phyloP scores from a whole-genome alignment of 2,888 invertebrate genomes.

The Pammene aurita region DNA sequence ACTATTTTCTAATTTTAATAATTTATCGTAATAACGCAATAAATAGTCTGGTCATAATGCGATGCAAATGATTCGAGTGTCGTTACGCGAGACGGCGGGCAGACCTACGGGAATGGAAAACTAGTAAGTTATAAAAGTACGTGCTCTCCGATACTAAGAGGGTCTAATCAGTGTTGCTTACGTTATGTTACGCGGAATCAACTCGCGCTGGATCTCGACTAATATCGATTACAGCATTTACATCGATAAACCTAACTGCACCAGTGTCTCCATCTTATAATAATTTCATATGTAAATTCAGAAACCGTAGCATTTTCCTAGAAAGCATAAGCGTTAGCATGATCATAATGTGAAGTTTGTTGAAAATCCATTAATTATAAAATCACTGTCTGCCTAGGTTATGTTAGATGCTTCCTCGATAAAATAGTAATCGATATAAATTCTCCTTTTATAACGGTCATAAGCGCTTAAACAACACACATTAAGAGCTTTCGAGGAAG shows the following conservation, averaged over 20 bases:
- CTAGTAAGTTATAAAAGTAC: conserved; percentile 59
- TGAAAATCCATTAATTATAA: conserved; percentile 37
- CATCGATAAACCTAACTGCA: conserved; percentile 65
- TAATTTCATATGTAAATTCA: conserved; percentile 72
- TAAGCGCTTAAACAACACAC: conserved; percentile 18
- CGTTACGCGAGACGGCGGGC: conserved; percentile 53
- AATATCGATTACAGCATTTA: conserved; percentile 76
- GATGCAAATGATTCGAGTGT: conserved; percentile 70
- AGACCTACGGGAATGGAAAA: conserved; percentile 54
- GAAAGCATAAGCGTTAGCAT: conserved; percentile 50
- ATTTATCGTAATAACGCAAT: conserved; percentile 69
- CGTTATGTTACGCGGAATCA: conserved; percentile 71
- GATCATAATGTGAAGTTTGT: conserved; percentile 43
- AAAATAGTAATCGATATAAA: conserved; percentile 32
- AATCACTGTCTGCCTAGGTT: conserved; percentile 13
- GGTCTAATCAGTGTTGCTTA: conserved; percentile 68
- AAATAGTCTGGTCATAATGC: conserved; percentile 66
- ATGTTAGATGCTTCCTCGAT: conserved; percentile 27
- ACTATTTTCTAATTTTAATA: conserved; percentile 70
- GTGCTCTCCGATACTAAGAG: conserved; percentile 62
- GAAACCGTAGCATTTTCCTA: conserved; percentile 57
- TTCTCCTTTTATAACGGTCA: conserved; percentile 23
- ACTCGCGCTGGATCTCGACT: conserved; percentile 66
- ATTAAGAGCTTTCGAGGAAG: conserved; percentile 22
- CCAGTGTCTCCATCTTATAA: conserved; percentile 59